Percentiles rank a stretch among this genome's conserved stretches.
phyloP scores from a whole-genome alignment of 2,888 invertebrate species.

The Apodemia zela region DNA sequence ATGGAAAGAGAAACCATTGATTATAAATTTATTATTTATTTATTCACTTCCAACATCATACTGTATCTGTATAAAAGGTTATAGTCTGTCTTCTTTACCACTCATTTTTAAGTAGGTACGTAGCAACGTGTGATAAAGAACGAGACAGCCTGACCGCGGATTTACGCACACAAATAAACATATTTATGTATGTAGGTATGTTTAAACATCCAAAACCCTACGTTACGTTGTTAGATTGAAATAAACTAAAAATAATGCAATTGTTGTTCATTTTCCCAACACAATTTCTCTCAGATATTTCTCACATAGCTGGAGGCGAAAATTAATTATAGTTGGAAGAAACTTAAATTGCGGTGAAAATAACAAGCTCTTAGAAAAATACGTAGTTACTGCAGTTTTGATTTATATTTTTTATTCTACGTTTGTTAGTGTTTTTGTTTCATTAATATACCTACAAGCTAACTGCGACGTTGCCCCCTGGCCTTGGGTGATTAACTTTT shows the following conservation, averaged over 20 bases:
- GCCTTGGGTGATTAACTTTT: no score
- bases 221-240: neutral
- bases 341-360: neutral
- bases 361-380: slow-evolving; percentile 6
- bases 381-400: neutral
- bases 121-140: no score
- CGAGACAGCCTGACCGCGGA: no score
- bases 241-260: neutral
- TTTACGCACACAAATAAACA: no score
- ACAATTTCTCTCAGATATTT: neutral
- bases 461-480: no score
- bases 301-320: neutral
- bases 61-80: no score
- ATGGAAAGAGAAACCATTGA: no score
- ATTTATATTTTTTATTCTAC: neutral
- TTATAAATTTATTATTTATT: no score
- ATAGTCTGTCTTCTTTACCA: no score
- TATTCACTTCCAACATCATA: no score
- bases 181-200: no score
- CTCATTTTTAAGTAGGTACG: no score
- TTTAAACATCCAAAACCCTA: neutral
- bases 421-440: neutral
- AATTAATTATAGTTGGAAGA: neutral
- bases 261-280: neutral
- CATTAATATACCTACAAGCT: neutral